Conservation (phyloP, 37 sponge, comb jelly and placozoan genomes). For the Theonella swinhoei region DNA sequence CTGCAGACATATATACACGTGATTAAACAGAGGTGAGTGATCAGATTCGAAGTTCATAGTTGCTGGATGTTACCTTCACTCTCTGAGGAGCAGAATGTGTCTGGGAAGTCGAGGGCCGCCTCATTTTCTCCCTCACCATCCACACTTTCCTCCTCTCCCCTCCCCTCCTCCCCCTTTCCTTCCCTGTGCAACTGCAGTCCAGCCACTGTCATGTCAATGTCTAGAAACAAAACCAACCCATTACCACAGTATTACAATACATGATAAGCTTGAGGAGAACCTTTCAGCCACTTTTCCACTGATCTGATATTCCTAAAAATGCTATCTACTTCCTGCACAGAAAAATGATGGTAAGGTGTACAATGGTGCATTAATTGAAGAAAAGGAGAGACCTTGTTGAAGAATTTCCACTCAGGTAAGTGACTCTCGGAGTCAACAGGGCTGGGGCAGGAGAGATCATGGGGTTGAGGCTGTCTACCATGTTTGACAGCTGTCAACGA, state of each 20-base stretch:
- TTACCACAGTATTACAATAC: too few relatives aligned
- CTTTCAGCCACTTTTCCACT: conserved; percentile 50
- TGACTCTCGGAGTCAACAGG: background rate
- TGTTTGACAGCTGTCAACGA: conserved; percentile 3
- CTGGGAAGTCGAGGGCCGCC: background rate
- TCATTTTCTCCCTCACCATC: background rate
- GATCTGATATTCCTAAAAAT: conserved; percentile 34
- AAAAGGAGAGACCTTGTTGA: conserved; percentile 24
- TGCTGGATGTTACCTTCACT: background rate
- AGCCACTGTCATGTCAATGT: background rate
- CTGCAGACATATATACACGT: background rate
- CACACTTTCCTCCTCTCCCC: background rate
- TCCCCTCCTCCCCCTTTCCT: background rate
- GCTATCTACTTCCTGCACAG: conserved; percentile 30
- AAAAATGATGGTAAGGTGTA: background rate
- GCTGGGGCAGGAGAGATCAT: background rate
- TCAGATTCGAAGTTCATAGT: too few relatives aligned
- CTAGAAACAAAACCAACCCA: background rate
- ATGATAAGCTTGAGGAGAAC: too few relatives aligned
- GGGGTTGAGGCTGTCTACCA: background rate
- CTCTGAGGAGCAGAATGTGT: background rate
- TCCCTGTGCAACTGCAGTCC: background rate
- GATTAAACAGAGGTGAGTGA: too few relatives aligned
- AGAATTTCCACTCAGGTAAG: conserved; percentile 54
- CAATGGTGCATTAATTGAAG: too few relatives aligned